Evolutionary conservation across 2,113 vertebrate species (phyloP), one percentile per base, ranked within the genome.

Genomic region (Rhineura floridana): DNA sequence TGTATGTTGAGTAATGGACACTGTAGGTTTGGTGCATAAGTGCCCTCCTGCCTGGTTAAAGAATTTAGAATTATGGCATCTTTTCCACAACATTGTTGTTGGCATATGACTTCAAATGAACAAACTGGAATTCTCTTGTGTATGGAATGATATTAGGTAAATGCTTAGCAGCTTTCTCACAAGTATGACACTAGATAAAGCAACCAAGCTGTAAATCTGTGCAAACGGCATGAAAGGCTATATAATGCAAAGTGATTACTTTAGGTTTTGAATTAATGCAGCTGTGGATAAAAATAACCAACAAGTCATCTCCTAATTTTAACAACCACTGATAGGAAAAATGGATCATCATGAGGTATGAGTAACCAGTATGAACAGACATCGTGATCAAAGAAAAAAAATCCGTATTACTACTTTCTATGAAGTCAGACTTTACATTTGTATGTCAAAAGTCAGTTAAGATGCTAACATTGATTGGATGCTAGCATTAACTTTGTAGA

Each of bases 271-370:
- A 88, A 93, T 95, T 96, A 96, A 96, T 94, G 91, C 96, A 94
- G 83, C 93, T 95, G 89, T 95, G 96, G 96, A 93, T 95, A 97
- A 96, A 95, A 97, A 96, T 95, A 97, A 96, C 95, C 87, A 91
- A 94, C 95, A 96, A 96, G 97, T 92, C 96, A 97, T 97, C 88
- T 96, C 95, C 96, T 98, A 97, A 97, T 98, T 98, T 96, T 95
- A 97, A 96, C 94, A 95, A 91, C 93, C 87, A 94, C 91, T 96
- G 95, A 97, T 90, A 91, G 95, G 92, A 93, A 96, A 91, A 95
- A 95, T 94, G 78, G 94, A 93, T 96, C 91, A 91, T 96, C 93
- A 94, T 83, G 95, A 97, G 94, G 94, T 87, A 83, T 73, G 69
- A 82, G 44, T 84, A 93, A 93, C 84, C 93, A 93, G 83, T 77